Evolutionary conservation across 2,888 invertebrate genomes (phyloP).

Genomic region (Gibbula magus): DNA sequence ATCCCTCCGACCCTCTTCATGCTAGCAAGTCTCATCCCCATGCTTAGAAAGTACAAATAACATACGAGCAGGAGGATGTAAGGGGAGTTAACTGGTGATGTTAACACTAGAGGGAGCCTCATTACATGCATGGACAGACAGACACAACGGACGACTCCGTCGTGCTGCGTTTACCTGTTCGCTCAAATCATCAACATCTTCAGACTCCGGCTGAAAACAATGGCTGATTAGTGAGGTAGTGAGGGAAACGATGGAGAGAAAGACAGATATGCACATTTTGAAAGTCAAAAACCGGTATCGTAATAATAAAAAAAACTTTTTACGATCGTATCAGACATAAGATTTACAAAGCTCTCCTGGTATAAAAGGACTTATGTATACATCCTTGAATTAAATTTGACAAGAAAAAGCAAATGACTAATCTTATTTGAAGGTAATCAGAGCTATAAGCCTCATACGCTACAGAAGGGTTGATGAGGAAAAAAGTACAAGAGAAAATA

Average conservation of each 20-base stretch:
- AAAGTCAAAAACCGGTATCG: not conserved
- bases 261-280: not conserved
- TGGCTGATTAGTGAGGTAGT: too few species aligned
- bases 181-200: not conserved
- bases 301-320: too few species aligned
- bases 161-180: not conserved
- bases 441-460: too few species aligned
- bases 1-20: too few species aligned
- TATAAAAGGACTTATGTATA: too few species aligned
- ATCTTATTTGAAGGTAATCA: too few species aligned
- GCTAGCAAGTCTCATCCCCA: not conserved
- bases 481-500: too few species aligned
- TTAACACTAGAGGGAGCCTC: not conserved
- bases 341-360: too few species aligned
- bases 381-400: too few species aligned
- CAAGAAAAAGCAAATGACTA: too few species aligned
- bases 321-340: too few species aligned
- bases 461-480: too few species aligned
- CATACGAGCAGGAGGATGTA: not conserved
- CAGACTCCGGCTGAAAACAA: not conserved
- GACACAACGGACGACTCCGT: not conserved
- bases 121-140: slow-evolving; percentile 1
- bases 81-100: slow-evolving; percentile 4
- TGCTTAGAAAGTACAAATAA: slow-evolving; percentile 7
- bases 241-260: not conserved